Conservation (phyloP, 2,888 invertebrate species). For the Gastrophysa polygoni region DNA sequence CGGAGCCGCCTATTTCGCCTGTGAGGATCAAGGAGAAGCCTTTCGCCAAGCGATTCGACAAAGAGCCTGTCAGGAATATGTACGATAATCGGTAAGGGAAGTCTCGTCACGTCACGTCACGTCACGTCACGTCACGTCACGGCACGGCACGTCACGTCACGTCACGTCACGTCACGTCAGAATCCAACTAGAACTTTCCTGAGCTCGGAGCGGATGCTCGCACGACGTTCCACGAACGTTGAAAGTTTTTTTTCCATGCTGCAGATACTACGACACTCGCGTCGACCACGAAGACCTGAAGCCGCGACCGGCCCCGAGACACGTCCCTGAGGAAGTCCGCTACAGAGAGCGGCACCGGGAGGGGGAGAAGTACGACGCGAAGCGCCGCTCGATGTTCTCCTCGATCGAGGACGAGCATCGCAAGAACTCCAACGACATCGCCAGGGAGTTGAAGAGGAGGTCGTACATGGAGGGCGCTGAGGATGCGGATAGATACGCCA, state of each 20-base stretch:
- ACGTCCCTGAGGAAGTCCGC: conserved; percentile 45
- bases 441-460: conserved; percentile 59
- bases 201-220: no score
- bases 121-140: no score
- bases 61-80: conserved; percentile 30
- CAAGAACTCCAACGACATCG: conserved; percentile 58
- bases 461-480: conserved; percentile 57
- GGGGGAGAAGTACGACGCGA: conserved; percentile 53
- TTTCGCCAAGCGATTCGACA: conserved; percentile 48
- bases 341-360: conserved; percentile 43
- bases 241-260: neutral
- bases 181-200: no score
- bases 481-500: conserved; percentile 39
- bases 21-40: conserved; percentile 41
- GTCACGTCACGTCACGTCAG: no score
- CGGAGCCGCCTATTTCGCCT: conserved; percentile 50
- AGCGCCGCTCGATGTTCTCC: conserved; percentile 57
- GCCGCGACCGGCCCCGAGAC: conserved; percentile 52
- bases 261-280: conserved; percentile 43
- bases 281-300: conserved; percentile 38
- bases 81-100: conserved; percentile 36
- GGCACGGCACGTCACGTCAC: no score
- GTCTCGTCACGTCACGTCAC: no score
- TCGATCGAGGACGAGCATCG: conserved; percentile 59
- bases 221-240: no score